Conservation (phyloP, 2,888 invertebrate species). For the Catocala sponsa region DNA sequence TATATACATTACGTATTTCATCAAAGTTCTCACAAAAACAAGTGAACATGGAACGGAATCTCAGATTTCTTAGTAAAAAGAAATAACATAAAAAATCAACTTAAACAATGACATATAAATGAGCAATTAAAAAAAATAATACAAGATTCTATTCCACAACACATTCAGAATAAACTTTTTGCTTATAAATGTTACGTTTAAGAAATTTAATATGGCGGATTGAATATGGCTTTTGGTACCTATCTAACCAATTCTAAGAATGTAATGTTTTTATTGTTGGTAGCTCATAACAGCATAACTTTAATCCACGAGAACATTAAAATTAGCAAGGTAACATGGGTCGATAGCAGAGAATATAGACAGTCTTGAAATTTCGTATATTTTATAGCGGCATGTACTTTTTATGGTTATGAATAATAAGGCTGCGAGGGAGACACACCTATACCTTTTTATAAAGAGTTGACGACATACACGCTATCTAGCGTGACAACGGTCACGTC, state of each 20-base stretch:
- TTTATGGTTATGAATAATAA: too few species aligned
- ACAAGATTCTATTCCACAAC: constrained; percentile 53
- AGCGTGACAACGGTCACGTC: constrained; percentile 24
- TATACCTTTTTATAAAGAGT: constrained; percentile 2
- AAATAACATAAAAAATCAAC: constrained; percentile 41
- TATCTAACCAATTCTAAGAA: background rate
- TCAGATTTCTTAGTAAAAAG: constrained; percentile 39
- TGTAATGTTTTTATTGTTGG: too few species aligned
- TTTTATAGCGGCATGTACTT: too few species aligned
- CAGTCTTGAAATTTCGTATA: too few species aligned
- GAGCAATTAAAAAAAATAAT: constrained; percentile 45
- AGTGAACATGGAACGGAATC: constrained; percentile 62
- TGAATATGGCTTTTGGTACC: constrained; percentile 23
- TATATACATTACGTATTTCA: constrained; percentile 27
- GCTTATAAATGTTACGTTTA: constrained; percentile 32
- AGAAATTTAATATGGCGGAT: constrained; percentile 29
- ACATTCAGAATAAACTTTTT: constrained; percentile 27
- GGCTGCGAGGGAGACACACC: background rate
- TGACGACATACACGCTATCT: constrained; percentile 26
- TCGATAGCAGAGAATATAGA: too few species aligned
- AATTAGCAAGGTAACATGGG: too few species aligned
- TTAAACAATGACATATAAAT: constrained; percentile 47
- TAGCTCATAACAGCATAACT: too few species aligned
- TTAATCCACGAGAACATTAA: too few species aligned
- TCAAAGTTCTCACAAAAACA: constrained; percentile 23